Conservation (phyloP, 1,140 invertebrate genomes). For the Drosophila takahashii region DNA sequence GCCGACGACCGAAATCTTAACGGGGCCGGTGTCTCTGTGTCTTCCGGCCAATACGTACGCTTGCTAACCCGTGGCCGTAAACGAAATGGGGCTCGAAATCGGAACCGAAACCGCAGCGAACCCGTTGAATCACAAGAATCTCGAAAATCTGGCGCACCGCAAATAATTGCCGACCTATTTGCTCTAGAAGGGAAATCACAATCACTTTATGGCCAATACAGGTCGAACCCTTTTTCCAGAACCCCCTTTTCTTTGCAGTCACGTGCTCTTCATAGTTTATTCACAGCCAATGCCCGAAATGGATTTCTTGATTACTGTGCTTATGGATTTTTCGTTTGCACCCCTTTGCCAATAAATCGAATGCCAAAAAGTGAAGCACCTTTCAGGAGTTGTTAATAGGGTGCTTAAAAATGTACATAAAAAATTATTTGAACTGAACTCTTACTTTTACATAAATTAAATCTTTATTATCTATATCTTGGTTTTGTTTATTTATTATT, state of each 20-base stretch:
- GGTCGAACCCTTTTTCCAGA: slow-evolving; percentile 48
- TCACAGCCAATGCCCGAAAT: slow-evolving; percentile 17
- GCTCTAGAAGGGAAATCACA: slow-evolving; percentile 40
- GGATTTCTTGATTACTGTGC: background rate
- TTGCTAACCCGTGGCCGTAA: slow-evolving; percentile 64
- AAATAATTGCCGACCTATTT: slow-evolving; percentile 49
- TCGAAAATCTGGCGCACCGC: slow-evolving; percentile 27
- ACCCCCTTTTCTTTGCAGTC: slow-evolving; percentile 5
- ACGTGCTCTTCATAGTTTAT: slow-evolving; percentile 51
- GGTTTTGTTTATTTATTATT: no score
- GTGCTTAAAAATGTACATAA: slow-evolving; percentile 57
- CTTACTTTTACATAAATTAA: no score
- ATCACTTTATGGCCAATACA: slow-evolving; percentile 47
- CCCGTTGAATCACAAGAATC: slow-evolving; percentile 18
- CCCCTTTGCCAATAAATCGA: slow-evolving; percentile 39
- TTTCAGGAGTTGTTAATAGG: slow-evolving; percentile 63
- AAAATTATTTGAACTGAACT: background rate
- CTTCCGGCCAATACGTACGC: slow-evolving; percentile 84
- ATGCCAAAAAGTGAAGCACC: slow-evolving; percentile 26
- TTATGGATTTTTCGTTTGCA: slow-evolving; percentile 10
- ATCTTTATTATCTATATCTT: no score
- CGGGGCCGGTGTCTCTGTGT: slow-evolving; percentile 83
- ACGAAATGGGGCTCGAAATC: slow-evolving; percentile 34
- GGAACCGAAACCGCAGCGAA: slow-evolving; percentile 18
- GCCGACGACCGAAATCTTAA: slow-evolving; percentile 85